Conservation (phyloP, 2,113 vertebrate genomes). For the Aleadryas rufinucha region DNA sequence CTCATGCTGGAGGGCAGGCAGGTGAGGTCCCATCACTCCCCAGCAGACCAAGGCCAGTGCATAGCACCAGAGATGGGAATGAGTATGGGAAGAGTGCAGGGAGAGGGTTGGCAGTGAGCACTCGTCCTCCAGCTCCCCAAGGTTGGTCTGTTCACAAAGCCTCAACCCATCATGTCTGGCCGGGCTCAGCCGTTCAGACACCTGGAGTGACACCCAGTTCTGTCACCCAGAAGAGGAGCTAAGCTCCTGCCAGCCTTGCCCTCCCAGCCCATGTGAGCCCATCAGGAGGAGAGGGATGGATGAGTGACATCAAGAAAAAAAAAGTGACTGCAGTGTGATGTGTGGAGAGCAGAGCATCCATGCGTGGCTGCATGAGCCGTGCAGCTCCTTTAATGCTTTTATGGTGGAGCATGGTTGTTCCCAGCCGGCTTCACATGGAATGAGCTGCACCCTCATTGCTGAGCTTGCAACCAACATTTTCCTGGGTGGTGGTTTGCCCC, state of each 20-base stretch:
- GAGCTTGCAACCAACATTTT: background rate
- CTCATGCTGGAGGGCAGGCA: fast-evolving
- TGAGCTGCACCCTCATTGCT: background rate
- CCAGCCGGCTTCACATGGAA: background rate
- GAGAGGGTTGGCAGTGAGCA: fast-evolving
- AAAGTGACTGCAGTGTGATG: background rate
- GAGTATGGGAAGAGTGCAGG: fast-evolving
- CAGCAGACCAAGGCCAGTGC: background rate
- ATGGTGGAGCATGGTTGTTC: background rate
- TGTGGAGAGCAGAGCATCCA: background rate
- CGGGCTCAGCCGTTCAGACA: background rate
- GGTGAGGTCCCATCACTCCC: background rate
- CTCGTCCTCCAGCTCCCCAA: background rate
- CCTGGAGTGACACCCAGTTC: background rate
- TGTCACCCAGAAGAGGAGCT: background rate
- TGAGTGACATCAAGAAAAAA: background rate
- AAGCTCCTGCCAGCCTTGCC: background rate
- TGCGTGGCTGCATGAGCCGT: fast-evolving
- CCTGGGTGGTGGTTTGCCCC: background rate
- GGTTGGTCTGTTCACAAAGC: background rate
- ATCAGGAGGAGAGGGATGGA: background rate
- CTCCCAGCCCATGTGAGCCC: background rate
- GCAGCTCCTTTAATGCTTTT: background rate
- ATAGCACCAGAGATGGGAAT: background rate
- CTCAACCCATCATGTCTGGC: fast-evolving